A percentile compares a stretch with the other conserved stretches of the same genome.
phyloP scores from a whole-genome alignment of 2,888 invertebrate genomes.

The Allacma fusca region DNA sequence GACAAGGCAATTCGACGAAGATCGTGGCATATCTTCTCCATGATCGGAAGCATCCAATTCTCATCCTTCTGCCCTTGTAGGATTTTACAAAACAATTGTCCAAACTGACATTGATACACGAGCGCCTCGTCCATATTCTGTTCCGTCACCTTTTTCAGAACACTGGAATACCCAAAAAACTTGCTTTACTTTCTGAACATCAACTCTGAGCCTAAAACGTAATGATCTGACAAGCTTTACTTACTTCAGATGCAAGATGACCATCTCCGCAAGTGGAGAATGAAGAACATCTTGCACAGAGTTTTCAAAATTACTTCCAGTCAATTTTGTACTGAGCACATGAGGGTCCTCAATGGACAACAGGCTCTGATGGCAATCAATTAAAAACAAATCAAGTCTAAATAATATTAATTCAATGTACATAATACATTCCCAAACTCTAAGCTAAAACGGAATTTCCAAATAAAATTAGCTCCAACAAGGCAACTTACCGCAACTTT shows the following conservation, averaged over 20 bases:
- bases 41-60: conserved; percentile 95
- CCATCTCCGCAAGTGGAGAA: conserved; percentile 78
- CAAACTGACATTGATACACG: conserved; percentile 78
- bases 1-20: conserved; percentile 82
- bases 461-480: conserved; percentile 2
- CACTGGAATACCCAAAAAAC: conserved; percentile 64
- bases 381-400: background rate
- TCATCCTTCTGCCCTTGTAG: conserved; percentile 89
- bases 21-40: conserved; percentile 90
- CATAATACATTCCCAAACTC: background rate
- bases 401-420: no score
- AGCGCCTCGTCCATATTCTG: conserved; percentile 73
- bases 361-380: conserved; percentile 58
- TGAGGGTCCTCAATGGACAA: conserved; percentile 72
- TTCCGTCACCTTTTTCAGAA: conserved; percentile 67
- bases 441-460: background rate
- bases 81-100: conserved; percentile 80
- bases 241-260: conserved; percentile 78
- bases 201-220: background rate
- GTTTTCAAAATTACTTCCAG: conserved; percentile 75
- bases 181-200: no score
- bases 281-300: conserved; percentile 76
- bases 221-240: no score
- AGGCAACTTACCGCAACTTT: conserved; percentile 66
- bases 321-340: conserved; percentile 74